phyloP scores from a whole-genome alignment of 2,888 invertebrate species.

The Diplolepis rosae region DNA sequence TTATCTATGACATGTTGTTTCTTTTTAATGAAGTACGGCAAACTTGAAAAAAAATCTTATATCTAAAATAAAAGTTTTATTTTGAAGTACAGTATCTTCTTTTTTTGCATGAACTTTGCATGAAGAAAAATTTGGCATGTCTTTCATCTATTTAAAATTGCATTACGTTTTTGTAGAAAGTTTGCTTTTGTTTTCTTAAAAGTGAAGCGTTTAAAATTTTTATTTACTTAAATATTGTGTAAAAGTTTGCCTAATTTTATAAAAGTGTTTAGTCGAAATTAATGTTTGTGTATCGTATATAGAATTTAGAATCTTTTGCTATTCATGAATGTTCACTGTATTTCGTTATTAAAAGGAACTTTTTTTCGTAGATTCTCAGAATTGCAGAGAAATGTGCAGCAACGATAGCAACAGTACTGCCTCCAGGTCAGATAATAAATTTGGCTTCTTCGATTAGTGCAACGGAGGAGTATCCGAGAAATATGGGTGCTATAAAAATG shows the following conservation, averaged over 20 bases:
- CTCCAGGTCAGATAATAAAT: constrained; percentile 85
- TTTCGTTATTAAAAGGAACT: constrained; percentile 9
- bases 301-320: not conserved
- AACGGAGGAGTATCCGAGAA: constrained; percentile 89
- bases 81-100: too few relatives aligned
- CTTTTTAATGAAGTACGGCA: not conserved
- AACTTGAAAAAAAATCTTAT: not conserved
- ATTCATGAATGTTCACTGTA: not conserved
- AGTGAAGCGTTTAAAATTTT: too few relatives aligned
- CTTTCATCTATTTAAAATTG: too few relatives aligned
- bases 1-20: not conserved
- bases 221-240: too few relatives aligned
- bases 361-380: constrained; percentile 79
- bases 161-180: too few relatives aligned
- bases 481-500: constrained; percentile 94
- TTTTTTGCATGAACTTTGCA: too few relatives aligned
- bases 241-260: not conserved
- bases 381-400: constrained; percentile 90
- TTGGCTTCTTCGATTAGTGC: constrained; percentile 89
- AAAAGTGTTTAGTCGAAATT: not conserved
- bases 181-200: too few relatives aligned
- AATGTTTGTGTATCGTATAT: not conserved
- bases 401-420: constrained; percentile 86
- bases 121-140: too few relatives aligned
- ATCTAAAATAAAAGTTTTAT: too few relatives aligned